Base-by-base conservation (phyloP, 2,797 vertebrate species). In the Scomberomorus guttatus region DNA sequence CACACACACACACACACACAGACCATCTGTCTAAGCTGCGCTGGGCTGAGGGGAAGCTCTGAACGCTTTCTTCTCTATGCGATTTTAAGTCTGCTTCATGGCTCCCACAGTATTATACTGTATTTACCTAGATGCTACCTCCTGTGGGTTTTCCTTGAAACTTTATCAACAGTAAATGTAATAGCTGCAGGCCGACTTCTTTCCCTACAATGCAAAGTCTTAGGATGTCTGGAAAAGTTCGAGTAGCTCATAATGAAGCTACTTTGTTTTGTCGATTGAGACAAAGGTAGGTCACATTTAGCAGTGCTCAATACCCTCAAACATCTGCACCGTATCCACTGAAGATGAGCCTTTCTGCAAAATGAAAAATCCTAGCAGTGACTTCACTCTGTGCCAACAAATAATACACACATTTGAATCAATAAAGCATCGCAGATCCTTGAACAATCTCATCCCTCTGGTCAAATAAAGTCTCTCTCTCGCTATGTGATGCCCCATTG, bases 81-180 rank as follows among this genome's bases (percentile, higher is more conserved):
- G 55, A 42, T 52, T 60, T 24, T 15, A 57, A 22, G n/a, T 18
- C 59, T 1, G 20, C 55, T 44, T 60, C 5, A 46, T 60, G 46
- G 5, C 57, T 69, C 64, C 70, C 58, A 18, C 65, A 48, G 27
- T 50, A 14, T 44, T 8, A 0, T 6, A 18, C 52, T 44, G 15
- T 15, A 32, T 77, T 67, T 48, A 75, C 0, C 1, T 9, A 58
- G 58, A 52, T 14, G 13, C 46, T 1, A 1, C 34, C 59, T 64
- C 64, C 4, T 7, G 59, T 76, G 64, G 63, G 65, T 71, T 68
- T 76, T 37, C 27, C 27, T 22, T 50, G 42, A 72, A 81, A 46
- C 58, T 70, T 6, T 64, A 57, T 57, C 52, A 62, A 72, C 63
- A 54, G 54, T 48, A 55, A 81, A 24, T 62, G 29, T 15, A 61